Evolutionary conservation across 2,113 vertebrate species (phyloP), one percentile per base, ranked within the genome.

Genomic region (Reinhardtius hippoglossoides): DNA sequence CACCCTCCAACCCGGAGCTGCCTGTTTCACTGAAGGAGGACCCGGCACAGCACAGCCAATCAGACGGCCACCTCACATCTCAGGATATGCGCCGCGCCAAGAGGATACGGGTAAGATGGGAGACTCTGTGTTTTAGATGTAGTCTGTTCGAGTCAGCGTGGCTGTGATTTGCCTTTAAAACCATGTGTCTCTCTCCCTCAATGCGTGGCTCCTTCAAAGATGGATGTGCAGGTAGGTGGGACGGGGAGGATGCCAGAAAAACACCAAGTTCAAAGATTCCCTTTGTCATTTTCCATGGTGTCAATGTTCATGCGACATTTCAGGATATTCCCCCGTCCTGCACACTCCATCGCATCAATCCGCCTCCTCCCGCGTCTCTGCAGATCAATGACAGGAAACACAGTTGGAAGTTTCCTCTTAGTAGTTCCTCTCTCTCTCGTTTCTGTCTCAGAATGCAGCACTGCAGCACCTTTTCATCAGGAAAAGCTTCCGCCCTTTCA

Each of bases 401-500:
- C 14, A 9, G 12, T 7, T 56, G 1, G 58, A 31, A 57, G 6
- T 63, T 44, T 64, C 16, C 57, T 85, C 1, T 7, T 37, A 31
- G 13, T 71, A 21, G 4, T 44, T 68, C 8, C 48, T 54, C 48
- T 68, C 4, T 27, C 8, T 71, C 8, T 82, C 21, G 40, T 63
- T 44, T 68, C 74, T 6, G 65, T 78, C 83, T 50, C 95, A 99
- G 98, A 99, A 98, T 9, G 98, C 97, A 40, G 97, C 98, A 4
- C 96, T 99, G 44, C 97, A 98, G 92, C 98, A 99, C 87, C 95
- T 98, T 23, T 99, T 99, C 91, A 98, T 99, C 69, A 92, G 98
- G 59, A 99, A 99, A 89, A 96, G 96, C 26, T 97, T 98, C 79
- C 96, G 98, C 52, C 98, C 98, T 0, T 99, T 97, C 87, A 98